Conservation (phyloP, 2,888 invertebrate species). For the Psococerastis gibbosa region DNA sequence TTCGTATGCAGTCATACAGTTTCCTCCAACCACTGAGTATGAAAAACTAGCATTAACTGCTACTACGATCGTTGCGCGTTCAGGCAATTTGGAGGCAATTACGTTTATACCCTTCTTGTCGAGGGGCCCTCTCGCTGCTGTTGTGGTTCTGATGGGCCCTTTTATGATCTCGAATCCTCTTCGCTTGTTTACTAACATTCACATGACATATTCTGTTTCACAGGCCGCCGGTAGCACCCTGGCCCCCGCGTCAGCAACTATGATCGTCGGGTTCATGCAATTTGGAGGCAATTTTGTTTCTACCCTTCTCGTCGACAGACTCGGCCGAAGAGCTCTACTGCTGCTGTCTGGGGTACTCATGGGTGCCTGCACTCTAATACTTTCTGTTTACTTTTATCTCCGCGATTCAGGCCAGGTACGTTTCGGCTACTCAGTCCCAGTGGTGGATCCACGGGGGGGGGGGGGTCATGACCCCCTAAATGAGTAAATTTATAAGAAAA, state of each 20-base stretch:
- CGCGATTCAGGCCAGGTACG: slow-evolving; percentile 14
- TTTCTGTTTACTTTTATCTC: slow-evolving; percentile 49
- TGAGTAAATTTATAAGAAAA: too few species aligned
- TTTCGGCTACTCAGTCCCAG: too few species aligned
- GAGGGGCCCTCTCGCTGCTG: too few species aligned
- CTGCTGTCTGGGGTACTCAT: slow-evolving; percentile 49
- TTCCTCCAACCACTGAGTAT: too few species aligned
- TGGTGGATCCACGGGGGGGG: too few species aligned
- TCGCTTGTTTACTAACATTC: too few species aligned
- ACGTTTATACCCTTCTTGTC: too few species aligned
- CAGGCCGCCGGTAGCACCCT: slow-evolving; percentile 38
- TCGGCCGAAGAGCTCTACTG: slow-evolving; percentile 60
- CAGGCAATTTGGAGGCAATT: slow-evolving; percentile 60
- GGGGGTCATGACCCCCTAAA: too few species aligned
- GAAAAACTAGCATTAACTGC: too few species aligned
- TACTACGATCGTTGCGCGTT: slow-evolving; percentile 65
- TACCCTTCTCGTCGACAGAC: slow-evolving; percentile 56
- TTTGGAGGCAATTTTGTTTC: slow-evolving; percentile 55
- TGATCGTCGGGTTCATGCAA: slow-evolving; percentile 70
- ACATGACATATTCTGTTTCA: slow-evolving; percentile 9
- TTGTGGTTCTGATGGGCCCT: too few species aligned
- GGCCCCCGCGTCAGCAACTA: slow-evolving; percentile 40
- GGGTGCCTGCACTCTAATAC: slow-evolving; percentile 44
- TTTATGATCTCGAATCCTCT: too few species aligned
- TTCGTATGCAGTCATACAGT: too few species aligned